Evolutionary conservation across 1,140 invertebrate genomes (phyloP).

Genomic region (Bilobella aurantiaca): DNA sequence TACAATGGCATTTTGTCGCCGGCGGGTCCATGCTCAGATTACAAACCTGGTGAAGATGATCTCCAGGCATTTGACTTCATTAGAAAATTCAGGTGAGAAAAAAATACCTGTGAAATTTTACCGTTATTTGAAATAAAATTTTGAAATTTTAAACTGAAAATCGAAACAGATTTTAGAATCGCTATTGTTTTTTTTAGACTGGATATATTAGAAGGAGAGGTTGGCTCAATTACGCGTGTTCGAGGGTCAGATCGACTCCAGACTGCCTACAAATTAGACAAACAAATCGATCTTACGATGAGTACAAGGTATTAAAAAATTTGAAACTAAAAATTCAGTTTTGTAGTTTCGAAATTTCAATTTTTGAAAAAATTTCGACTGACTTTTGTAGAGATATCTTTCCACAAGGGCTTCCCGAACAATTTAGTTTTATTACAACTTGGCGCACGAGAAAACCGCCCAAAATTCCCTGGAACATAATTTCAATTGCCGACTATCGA

Average conservation of each 20-base stretch:
- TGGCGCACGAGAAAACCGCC: constrained; percentile 51
- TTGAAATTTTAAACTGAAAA: too few species aligned
- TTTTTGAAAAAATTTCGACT: neutral
- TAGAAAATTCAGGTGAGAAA: constrained; percentile 48
- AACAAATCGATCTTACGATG: constrained; percentile 56
- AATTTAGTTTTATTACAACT: constrained; percentile 60
- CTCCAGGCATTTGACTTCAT: constrained; percentile 69
- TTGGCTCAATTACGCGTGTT: constrained; percentile 55
- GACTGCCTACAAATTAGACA: constrained; percentile 62
- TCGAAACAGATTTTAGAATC: neutral
- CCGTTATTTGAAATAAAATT: too few species aligned
- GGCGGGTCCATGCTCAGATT: constrained; percentile 50
- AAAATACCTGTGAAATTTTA: neutral
- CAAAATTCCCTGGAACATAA: constrained; percentile 56
- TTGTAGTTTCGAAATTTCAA: too few species aligned
- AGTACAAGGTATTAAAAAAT: constrained; percentile 46
- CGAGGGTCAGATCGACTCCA: constrained; percentile 61
- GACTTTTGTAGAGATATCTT: constrained; percentile 47
- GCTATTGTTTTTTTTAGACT: constrained; percentile 38
- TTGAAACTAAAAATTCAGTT: neutral
- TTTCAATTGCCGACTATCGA: constrained; percentile 52
- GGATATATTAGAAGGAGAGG: constrained; percentile 51
- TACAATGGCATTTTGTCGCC: constrained; percentile 27
- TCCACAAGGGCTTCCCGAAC: constrained; percentile 54
- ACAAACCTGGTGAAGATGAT: constrained; percentile 60